These are phyloP conservation scores for Promerops cafer DNA, from an alignment of 2,113 vertebrate species.

Conservation along the genomic window DNA sequence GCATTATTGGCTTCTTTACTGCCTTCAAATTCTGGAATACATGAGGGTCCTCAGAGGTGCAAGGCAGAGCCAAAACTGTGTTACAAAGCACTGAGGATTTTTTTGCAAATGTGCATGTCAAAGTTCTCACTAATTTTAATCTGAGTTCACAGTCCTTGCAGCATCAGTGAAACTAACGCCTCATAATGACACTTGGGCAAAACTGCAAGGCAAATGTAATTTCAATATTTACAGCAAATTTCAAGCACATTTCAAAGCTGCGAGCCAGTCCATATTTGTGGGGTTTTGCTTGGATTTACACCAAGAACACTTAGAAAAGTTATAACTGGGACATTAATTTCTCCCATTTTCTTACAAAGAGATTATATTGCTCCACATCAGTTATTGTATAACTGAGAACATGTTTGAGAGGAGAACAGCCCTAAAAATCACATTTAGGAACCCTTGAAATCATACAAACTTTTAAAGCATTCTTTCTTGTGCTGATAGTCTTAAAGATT, in stretches of 20 bases:
- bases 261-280: not conserved
- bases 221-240: constrained; percentile 46
- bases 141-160: constrained; percentile 7
- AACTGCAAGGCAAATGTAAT: constrained; percentile 33
- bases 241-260: constrained; percentile 4
- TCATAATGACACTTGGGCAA: constrained; percentile 6
- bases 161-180: constrained; percentile 29
- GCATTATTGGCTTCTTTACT: not conserved
- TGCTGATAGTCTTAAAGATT: not conserved
- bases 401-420: not conserved
- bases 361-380: not conserved
- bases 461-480: not conserved
- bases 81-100: not conserved
- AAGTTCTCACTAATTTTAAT: constrained; percentile 34
- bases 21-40: not conserved
- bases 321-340: not conserved
- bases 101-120: not conserved
- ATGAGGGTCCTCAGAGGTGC: not conserved
- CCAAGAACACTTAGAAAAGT: not conserved
- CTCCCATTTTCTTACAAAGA: not conserved
- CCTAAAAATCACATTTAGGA: not conserved
- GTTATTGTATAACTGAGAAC: not conserved
- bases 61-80: not conserved
- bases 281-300: constrained; percentile 12
- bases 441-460: not conserved